A percentile compares a stretch with the other conserved stretches of the same genome.
phyloP scores from a whole-genome alignment of 2,888 invertebrate genomes.

The Xestia rhomboidea region DNA sequence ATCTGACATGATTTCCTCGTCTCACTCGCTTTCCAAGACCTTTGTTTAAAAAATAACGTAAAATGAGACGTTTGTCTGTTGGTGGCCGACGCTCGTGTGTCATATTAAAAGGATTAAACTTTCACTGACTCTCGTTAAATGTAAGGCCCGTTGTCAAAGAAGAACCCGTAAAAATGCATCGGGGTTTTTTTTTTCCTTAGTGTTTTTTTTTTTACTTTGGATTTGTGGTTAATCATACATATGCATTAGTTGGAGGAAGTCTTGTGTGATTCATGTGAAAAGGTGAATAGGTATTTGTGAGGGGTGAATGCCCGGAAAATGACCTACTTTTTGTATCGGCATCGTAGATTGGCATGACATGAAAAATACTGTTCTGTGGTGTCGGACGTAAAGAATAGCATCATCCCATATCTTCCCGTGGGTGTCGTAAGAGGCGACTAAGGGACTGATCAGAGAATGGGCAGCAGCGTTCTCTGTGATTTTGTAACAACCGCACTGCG shows the following conservation, averaged over 20 bases:
- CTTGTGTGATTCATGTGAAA: not conserved
- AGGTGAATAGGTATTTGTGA: not conserved
- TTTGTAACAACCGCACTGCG: no score
- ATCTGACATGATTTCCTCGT: conserved; percentile 38
- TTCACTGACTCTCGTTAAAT: conserved; percentile 48
- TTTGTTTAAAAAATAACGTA: conserved; percentile 56
- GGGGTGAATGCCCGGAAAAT: not conserved
- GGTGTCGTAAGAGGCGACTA: no score
- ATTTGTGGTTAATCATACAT: not conserved
- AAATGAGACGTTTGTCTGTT: conserved; percentile 18
- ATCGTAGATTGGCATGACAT: not conserved
- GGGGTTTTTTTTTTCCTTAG: conserved; percentile 1
- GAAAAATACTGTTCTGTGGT: not conserved
- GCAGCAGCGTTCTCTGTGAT: no score
- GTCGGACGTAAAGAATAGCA: no score
- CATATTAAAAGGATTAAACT: conserved; percentile 51
- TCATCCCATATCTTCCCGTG: no score
- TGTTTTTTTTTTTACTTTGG: conserved; percentile 3
- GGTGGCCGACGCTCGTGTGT: conserved; percentile 18
- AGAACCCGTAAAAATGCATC: conserved; percentile 26
- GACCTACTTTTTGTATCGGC: not conserved
- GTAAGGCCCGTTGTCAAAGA: conserved; percentile 11
- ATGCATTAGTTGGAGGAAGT: not conserved
- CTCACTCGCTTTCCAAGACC: conserved; percentile 50
- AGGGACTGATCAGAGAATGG: no score